Evolutionary conservation across 2,888 invertebrate species (phyloP).

Genomic region (Microplitis deprimator): DNA sequence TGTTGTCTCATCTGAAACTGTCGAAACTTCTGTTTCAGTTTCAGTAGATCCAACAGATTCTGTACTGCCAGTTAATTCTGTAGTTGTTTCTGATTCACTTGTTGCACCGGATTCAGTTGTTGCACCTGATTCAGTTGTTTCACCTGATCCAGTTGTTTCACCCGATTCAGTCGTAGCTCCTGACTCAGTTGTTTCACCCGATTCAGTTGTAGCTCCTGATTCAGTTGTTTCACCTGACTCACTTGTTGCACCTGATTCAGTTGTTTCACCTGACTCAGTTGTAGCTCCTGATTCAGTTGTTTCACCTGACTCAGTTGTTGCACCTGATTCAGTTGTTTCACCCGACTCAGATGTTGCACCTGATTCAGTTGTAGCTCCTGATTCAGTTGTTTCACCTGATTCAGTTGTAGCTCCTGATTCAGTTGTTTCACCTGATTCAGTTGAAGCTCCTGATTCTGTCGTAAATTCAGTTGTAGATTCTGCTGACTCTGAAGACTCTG

Average conservation of each 20-base stretch:
- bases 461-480: slow-evolving; percentile 43
- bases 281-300: no score
- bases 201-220: slow-evolving; percentile 51
- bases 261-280: no score
- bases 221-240: slow-evolving; percentile 47
- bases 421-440: no score
- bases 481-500: slow-evolving; percentile 27
- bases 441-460: background rate
- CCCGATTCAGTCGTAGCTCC: slow-evolving; percentile 53
- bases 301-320: slow-evolving; percentile 46
- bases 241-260: slow-evolving; percentile 41
- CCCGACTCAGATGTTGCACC: no score
- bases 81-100: slow-evolving; percentile 46
- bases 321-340: slow-evolving; percentile 45
- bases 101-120: slow-evolving; percentile 49
- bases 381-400: no score
- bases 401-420: no score
- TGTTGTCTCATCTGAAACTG: slow-evolving; percentile 60
- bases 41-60: slow-evolving; percentile 51
- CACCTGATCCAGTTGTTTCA: slow-evolving; percentile 47
- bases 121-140: slow-evolving; percentile 42
- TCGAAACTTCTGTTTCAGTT: slow-evolving; percentile 52
- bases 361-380: no score
- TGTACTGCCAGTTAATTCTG: background rate
- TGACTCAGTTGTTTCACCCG: slow-evolving; percentile 48